phyloP scores from a whole-genome alignment of 2,113 vertebrate species.

The Lucifuga dentata region DNA sequence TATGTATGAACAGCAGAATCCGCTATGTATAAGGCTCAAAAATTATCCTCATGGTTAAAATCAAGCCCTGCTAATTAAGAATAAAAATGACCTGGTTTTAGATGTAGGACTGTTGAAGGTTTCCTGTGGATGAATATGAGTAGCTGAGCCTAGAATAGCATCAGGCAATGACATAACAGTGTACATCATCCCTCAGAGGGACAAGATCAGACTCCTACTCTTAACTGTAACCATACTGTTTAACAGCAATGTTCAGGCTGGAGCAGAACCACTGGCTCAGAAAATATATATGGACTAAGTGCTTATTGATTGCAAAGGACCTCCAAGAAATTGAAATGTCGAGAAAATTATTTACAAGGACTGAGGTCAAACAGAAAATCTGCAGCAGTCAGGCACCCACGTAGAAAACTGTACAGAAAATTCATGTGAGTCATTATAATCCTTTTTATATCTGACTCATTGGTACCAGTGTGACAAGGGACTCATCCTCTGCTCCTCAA shows the following conservation, averaged over 20 bases:
- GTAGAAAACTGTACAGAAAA: background rate
- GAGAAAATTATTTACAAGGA: slow-evolving; percentile 52
- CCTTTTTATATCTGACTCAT: background rate
- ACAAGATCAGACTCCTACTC: slow-evolving; percentile 56
- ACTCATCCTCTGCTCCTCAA: background rate
- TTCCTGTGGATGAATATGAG: slow-evolving; percentile 46
- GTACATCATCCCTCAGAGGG: slow-evolving; percentile 51
- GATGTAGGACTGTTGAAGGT: slow-evolving; percentile 26
- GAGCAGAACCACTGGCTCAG: slow-evolving; percentile 22
- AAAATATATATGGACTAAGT: slow-evolving; percentile 47
- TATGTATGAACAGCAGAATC: slow-evolving; percentile 24
- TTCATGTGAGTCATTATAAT: background rate
- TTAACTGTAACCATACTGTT: slow-evolving; percentile 30
- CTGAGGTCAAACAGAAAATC: slow-evolving; percentile 36
- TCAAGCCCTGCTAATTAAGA: slow-evolving; percentile 38
- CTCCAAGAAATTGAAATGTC: slow-evolving; percentile 56
- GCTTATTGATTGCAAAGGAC: slow-evolving; percentile 58
- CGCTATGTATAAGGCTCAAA: slow-evolving; percentile 14
- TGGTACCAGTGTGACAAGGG: background rate
- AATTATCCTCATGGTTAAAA: slow-evolving; percentile 20
- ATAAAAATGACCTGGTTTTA: slow-evolving; percentile 35
- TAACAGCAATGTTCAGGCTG: slow-evolving; percentile 27
- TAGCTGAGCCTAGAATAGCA: slow-evolving; percentile 62
- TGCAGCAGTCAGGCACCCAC: too few species aligned
- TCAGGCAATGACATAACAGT: slow-evolving; percentile 63